Conservation (phyloP, 2,888 invertebrate genomes). For the Pseudanteris insignis region DNA sequence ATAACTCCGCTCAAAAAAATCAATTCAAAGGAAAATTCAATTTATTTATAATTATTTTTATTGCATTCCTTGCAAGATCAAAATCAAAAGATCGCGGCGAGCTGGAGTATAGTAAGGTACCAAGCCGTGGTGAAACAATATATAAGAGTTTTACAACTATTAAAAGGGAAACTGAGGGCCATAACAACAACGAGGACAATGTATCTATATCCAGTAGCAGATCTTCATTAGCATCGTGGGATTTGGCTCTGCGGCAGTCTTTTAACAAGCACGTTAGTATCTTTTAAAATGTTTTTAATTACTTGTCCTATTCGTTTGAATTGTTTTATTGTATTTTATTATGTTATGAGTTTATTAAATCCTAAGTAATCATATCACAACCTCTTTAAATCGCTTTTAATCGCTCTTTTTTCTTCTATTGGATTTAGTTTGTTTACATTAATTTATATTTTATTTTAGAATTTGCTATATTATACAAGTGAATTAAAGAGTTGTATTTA, state of each 20-base stretch:
- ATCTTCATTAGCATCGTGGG: constrained; percentile 72
- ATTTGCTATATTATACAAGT: too few relatives aligned
- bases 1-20: constrained; percentile 21
- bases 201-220: constrained; percentile 71
- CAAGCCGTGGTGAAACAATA: constrained; percentile 63
- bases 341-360: too few relatives aligned
- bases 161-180: constrained; percentile 63
- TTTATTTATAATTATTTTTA: constrained; percentile 32
- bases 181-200: constrained; percentile 65
- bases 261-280: constrained; percentile 67
- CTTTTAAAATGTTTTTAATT: too few relatives aligned
- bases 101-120: constrained; percentile 66
- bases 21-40: constrained; percentile 11
- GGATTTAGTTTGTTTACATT: too few relatives aligned
- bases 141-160: constrained; percentile 65
- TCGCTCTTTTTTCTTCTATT: too few relatives aligned
- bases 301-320: neutral
- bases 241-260: constrained; percentile 68
- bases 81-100: constrained; percentile 69
- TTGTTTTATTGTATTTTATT: neutral
- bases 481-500: too few relatives aligned
- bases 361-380: too few relatives aligned
- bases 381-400: too few relatives aligned
- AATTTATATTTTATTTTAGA: too few relatives aligned
- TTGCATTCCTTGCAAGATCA: constrained; percentile 49